Conservation (phyloP, 2,888 invertebrate species). For the Amphimallon solstitiale region DNA sequence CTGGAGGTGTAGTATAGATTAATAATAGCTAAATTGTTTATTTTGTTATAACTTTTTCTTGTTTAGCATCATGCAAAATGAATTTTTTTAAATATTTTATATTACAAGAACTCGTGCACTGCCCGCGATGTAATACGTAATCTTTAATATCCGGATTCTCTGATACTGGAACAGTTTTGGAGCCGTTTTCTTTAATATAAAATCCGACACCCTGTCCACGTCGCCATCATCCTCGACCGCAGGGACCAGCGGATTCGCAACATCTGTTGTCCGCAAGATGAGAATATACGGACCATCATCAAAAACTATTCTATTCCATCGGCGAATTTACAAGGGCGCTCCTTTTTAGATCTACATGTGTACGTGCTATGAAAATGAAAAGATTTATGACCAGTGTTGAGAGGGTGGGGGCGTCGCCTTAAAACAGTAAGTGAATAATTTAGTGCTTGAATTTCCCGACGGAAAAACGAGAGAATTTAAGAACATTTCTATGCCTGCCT, state of each 20-base stretch:
- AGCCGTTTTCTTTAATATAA: constrained; percentile 10
- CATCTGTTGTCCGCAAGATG: constrained; percentile 21
- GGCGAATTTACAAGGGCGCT: constrained; percentile 13
- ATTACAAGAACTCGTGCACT: no score
- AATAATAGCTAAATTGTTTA: no score
- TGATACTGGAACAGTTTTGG: neutral
- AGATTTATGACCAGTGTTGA: constrained; percentile 6
- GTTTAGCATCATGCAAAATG: no score
- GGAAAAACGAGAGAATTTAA: no score
- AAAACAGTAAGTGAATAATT: constrained; percentile 3
- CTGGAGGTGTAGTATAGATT: no score
- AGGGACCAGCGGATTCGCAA: neutral
- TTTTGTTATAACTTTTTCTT: no score
- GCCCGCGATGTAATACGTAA: neutral
- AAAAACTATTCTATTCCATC: constrained; percentile 16
- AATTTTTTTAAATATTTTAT: no score
- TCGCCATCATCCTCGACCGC: neutral
- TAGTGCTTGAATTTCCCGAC: neutral
- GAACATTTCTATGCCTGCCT: no score
- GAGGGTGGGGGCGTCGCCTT: neutral
- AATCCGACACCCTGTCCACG: neutral
- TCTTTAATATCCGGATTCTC: neutral
- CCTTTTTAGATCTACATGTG: neutral
- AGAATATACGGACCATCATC: constrained; percentile 22
- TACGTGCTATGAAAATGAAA: constrained; percentile 4